Percentiles rank a stretch among this genome's conserved stretches.
Conservation (phyloP, 2,888 invertebrate genomes). For the Disparrhopalites patrizii region DNA sequence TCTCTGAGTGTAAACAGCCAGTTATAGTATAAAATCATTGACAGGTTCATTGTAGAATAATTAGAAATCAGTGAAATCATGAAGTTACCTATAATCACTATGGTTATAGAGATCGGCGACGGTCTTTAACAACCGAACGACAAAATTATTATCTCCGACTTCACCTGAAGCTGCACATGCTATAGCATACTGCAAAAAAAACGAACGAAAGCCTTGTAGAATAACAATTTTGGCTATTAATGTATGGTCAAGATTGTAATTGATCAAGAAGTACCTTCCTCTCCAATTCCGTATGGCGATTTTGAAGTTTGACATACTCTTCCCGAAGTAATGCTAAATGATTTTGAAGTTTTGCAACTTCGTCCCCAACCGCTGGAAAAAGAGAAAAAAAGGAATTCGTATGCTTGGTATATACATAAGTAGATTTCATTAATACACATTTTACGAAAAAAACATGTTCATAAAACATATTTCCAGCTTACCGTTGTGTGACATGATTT, state of each 20-base stretch:
- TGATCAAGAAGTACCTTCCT: slow-evolving; percentile 56
- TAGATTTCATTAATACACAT: neutral
- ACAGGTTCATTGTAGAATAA: neutral
- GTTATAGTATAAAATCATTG: slow-evolving; percentile 1
- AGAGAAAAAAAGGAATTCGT: neutral
- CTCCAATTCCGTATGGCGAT: slow-evolving; percentile 73
- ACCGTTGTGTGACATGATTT: slow-evolving; percentile 10
- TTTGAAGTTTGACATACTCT: slow-evolving; percentile 85
- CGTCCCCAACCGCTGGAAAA: slow-evolving; percentile 42
- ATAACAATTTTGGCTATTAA: neutral
- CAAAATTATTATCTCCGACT: slow-evolving; percentile 71
- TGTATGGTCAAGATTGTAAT: neutral
- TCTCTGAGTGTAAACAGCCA: slow-evolving; percentile 25
- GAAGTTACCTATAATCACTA: slow-evolving; percentile 65
- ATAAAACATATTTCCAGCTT: neutral
- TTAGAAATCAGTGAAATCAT: slow-evolving; percentile 21
- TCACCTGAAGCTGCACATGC: slow-evolving; percentile 66
- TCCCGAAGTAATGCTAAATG: slow-evolving; percentile 80
- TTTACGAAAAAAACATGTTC: neutral
- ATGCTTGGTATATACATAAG: neutral
- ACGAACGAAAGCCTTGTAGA: neutral
- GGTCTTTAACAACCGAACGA: slow-evolving; percentile 73
- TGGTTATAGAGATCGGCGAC: slow-evolving; percentile 78
- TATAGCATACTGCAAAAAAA: slow-evolving; percentile 60
- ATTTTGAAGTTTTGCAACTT: slow-evolving; percentile 63